Conservation (phyloP, 2,113 vertebrate species). For the Hipposideros armiger region DNA sequence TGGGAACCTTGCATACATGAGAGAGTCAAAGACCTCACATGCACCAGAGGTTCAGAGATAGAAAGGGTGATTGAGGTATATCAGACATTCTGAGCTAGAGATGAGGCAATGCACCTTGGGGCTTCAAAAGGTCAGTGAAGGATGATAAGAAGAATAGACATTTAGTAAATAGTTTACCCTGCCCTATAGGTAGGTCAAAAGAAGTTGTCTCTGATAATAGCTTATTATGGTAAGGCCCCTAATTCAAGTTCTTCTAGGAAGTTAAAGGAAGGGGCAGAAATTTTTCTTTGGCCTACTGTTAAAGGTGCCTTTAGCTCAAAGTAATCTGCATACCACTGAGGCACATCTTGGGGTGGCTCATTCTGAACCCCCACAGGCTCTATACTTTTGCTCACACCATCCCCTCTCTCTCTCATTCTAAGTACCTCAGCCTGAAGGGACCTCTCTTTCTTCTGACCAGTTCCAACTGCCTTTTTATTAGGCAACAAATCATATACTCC, state of each 20-base stretch:
- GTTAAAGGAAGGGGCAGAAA: background rate
- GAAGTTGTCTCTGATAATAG: background rate
- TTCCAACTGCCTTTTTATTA: constrained; percentile 41
- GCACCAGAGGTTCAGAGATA: background rate
- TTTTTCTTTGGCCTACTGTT: background rate
- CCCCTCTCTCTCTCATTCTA: background rate
- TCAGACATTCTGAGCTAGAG: background rate
- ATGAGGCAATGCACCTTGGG: background rate
- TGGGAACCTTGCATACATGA: background rate
- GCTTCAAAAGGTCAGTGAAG: background rate
- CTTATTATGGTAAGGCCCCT: background rate
- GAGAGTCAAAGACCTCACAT: background rate
- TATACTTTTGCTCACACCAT: background rate
- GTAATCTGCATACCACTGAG: background rate
- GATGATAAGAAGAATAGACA: background rate
- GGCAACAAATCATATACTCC: constrained; percentile 33
- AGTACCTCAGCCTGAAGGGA: background rate
- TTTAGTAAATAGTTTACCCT: background rate
- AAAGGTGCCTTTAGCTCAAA: background rate
- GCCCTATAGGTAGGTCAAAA: background rate
- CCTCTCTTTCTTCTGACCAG: background rate
- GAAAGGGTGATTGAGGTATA: background rate
- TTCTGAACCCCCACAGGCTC: background rate
- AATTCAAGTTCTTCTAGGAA: background rate
- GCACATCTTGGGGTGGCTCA: background rate